Evolutionary conservation across 2,797 vertebrate genomes (phyloP).

Genomic region (Philypnodon macrostomus): DNA sequence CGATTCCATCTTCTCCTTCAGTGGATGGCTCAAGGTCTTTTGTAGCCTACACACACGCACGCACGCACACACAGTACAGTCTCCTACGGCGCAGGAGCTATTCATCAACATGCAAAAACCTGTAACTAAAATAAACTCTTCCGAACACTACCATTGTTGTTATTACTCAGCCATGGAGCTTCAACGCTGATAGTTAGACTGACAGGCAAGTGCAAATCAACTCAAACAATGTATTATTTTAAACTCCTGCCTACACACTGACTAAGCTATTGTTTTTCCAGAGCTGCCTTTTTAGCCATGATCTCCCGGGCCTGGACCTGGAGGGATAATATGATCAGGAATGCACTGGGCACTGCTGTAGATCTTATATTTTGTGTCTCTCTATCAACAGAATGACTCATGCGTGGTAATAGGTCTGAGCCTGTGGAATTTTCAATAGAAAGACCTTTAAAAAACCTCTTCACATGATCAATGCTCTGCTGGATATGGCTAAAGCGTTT

Average conservation of each 20-base stretch:
- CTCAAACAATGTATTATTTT: slow-evolving; percentile 14
- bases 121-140: slow-evolving; percentile 67
- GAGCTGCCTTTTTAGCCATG: slow-evolving; percentile 33
- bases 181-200: slow-evolving; percentile 29
- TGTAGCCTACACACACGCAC: slow-evolving; percentile 51
- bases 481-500: background rate
- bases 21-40: slow-evolving; percentile 49
- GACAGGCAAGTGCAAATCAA: too few relatives aligned
- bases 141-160: slow-evolving; percentile 37
- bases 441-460: slow-evolving; percentile 34
- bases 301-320: slow-evolving; percentile 30
- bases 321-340: slow-evolving; percentile 49
- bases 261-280: slow-evolving; percentile 40
- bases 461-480: slow-evolving; percentile 14
- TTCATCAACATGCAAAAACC: slow-evolving; percentile 67
- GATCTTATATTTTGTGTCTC: slow-evolving; percentile 56
- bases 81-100: slow-evolving; percentile 55
- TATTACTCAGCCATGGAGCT: slow-evolving; percentile 25
- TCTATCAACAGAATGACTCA: slow-evolving; percentile 68
- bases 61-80: slow-evolving; percentile 30
- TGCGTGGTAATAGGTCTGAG: slow-evolving; percentile 60
- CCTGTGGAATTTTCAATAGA: slow-evolving; percentile 50
- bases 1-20: slow-evolving; percentile 48
- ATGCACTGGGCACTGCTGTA: slow-evolving; percentile 48
- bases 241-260: slow-evolving; percentile 26